Conservation (phyloP, 2,797 vertebrate species). For the Phataginus tetradactyla region DNA sequence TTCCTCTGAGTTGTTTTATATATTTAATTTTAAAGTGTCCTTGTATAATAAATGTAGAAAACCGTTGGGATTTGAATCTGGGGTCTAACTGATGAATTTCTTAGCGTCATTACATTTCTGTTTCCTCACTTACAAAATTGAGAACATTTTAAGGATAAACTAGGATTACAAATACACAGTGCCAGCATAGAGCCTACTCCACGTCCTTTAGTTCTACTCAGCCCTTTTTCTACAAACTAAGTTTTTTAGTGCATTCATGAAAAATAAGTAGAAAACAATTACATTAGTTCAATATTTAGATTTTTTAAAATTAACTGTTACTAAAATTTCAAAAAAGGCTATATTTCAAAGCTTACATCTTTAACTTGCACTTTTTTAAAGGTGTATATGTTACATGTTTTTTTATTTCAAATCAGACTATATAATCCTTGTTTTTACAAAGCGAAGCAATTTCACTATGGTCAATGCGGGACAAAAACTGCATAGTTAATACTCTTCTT, state of each 20-base stretch:
- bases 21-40: background rate
- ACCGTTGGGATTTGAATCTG: background rate
- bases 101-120: background rate
- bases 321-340: background rate
- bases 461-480: background rate
- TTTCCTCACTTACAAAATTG: background rate
- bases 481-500: background rate
- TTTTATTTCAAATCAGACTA: background rate
- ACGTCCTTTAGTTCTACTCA: rapidly evolving
- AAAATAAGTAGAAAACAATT: background rate
- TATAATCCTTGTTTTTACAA: background rate
- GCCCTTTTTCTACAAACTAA: background rate
- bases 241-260: background rate
- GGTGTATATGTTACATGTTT: background rate
- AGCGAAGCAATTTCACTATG: background rate
- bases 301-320: background rate
- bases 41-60: background rate
- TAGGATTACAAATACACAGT: background rate
- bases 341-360: background rate
- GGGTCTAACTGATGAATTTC: background rate
- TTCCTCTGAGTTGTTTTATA: background rate
- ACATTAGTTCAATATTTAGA: background rate
- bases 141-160: background rate
- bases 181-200: too few species aligned
- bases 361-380: background rate